Percentiles rank a stretch among this genome's conserved stretches.
These are phyloP conservation scores for Uropsilus gracilis DNA, from an alignment of 2,113 vertebrate species.

Conservation along the genomic window DNA sequence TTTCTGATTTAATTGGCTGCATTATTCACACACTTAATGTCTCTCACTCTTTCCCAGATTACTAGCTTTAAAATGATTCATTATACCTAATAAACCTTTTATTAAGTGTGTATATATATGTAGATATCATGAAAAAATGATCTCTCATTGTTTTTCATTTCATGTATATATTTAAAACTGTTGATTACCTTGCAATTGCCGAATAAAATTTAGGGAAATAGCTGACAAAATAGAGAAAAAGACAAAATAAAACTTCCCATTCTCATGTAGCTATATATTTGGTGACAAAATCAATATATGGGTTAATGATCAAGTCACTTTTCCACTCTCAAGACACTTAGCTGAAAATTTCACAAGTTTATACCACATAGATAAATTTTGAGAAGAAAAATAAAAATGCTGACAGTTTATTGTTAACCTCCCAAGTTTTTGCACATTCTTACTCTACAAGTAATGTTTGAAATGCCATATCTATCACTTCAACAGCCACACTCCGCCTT, in stretches of 20 bases:
- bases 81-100: neutral
- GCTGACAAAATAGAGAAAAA: neutral
- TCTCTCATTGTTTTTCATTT: neutral
- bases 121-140: too few species aligned
- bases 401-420: conserved; percentile 10
- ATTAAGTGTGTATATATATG: too few species aligned
- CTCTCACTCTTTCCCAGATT: neutral
- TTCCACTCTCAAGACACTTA: neutral
- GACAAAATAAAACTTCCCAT: neutral
- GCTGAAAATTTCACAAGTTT: neutral
- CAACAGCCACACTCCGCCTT: conserved; percentile 30
- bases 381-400: conserved; percentile 18
- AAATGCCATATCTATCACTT: conserved; percentile 45
- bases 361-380: neutral
- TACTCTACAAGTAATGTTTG: conserved; percentile 14
- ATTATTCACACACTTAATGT: neutral
- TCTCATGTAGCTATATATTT: neutral
- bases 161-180: neutral
- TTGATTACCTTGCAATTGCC: neutral
- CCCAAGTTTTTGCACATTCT: neutral
- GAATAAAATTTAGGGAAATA: neutral
- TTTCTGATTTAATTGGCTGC: neutral
- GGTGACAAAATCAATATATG: neutral
- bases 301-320: neutral
- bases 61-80: neutral